These are phyloP conservation scores for Pitta sordida DNA, from an alignment of 2,113 vertebrate genomes.

Conservation along the genomic window DNA sequence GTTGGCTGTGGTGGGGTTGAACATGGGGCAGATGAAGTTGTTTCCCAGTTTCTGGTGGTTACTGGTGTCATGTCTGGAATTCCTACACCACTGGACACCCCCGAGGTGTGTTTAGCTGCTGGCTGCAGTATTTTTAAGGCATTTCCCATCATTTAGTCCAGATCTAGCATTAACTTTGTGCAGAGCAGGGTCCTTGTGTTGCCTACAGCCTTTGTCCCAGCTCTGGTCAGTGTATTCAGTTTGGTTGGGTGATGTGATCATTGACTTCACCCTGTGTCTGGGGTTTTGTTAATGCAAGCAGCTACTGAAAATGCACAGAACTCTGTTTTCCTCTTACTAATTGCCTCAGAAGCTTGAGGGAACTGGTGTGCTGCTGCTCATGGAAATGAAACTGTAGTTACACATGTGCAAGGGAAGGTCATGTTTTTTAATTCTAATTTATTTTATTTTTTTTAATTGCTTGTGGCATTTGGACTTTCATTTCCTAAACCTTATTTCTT, in stretches of 20 bases:
- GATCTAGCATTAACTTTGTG: neutral
- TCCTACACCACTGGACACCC: neutral
- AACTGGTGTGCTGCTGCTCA: neutral
- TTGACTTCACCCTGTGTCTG: neutral
- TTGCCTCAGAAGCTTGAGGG: neutral
- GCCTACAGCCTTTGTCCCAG: neutral
- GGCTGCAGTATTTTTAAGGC: neutral
- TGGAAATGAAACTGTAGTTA: neutral
- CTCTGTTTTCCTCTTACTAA: neutral
- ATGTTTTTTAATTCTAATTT: neutral
- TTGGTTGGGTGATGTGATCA: neutral
- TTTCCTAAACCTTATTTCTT: neutral
- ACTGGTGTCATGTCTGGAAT: fast-evolving
- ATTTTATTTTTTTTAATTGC: neutral
- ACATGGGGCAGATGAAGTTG: neutral
- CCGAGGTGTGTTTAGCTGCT: neutral
- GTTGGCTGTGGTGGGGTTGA: neutral
- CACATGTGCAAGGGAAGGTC: neutral
- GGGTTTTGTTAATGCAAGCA: neutral
- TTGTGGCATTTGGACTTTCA: neutral
- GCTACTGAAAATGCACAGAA: neutral
- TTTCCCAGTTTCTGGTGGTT: neutral
- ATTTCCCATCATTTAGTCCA: neutral
- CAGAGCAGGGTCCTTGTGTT: neutral
- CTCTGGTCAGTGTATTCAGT: neutral